Percentiles rank a stretch among this genome's conserved stretches.
Evolutionary conservation across 2,797 vertebrate genomes (phyloP).

Genomic region (Glyptemys insculpta): DNA sequence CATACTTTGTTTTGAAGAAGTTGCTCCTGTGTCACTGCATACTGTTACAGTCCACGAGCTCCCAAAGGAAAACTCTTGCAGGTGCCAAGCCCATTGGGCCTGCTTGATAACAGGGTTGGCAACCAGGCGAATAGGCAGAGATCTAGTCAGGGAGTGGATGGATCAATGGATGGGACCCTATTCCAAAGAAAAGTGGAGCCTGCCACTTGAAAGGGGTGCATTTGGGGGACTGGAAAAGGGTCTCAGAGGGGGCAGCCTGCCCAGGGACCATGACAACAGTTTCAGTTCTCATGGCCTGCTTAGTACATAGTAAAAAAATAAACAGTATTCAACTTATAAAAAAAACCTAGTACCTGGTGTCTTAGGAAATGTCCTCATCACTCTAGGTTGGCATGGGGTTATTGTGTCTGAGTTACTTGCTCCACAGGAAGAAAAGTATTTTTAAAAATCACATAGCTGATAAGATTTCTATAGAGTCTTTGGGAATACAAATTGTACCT

Average conservation of each 20-base stretch:
- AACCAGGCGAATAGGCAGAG: background rate
- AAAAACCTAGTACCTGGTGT: background rate
- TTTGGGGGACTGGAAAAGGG: background rate
- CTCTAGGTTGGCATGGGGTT: background rate
- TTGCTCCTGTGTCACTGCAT: background rate
- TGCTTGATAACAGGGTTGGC: background rate
- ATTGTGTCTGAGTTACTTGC: background rate
- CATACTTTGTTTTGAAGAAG: background rate
- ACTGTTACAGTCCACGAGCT: background rate
- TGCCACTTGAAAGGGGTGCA: background rate
- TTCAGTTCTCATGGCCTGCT: background rate
- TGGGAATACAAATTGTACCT: rapidly evolving
- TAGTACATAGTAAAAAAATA: background rate
- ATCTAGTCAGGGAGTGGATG: background rate
- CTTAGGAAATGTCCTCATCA: background rate
- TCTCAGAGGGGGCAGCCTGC: too few relatives aligned
- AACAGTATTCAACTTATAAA: background rate
- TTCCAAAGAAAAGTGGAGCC: background rate
- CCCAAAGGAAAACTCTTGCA: background rate
- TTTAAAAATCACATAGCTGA: rapidly evolving
- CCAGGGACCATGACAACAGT: background rate
- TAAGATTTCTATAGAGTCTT: background rate
- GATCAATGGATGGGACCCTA: background rate
- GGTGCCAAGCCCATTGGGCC: background rate
- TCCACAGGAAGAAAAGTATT: background rate